These are phyloP conservation scores for Sebastolobus alascanus DNA, from an alignment of 2,797 vertebrate species.

Conservation along the genomic window DNA sequence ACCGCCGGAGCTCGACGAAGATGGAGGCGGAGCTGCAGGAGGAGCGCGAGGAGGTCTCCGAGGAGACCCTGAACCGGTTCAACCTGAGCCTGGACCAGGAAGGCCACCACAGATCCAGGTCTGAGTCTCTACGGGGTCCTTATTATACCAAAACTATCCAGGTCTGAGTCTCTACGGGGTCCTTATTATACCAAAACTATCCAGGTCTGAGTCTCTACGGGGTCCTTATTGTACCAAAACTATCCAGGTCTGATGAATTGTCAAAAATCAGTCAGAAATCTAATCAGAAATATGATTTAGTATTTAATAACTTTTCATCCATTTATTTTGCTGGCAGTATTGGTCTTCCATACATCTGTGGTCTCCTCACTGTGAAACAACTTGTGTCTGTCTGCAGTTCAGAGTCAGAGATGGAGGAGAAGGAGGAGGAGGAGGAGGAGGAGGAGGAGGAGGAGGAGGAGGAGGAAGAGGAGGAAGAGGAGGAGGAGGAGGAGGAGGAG, in stretches of 20 bases:
- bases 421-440: constrained; percentile 74
- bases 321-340: neutral
- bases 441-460: constrained; percentile 53
- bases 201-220: too few species aligned
- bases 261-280: neutral
- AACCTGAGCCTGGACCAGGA: constrained; percentile 88
- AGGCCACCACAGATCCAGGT: constrained; percentile 31
- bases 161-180: too few species aligned
- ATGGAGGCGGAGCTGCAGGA: constrained; percentile 66
- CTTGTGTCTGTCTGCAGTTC: constrained; percentile 83
- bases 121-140: neutral
- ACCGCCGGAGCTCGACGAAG: constrained; percentile 79
- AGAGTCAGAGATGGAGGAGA: constrained; percentile 88
- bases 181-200: too few species aligned
- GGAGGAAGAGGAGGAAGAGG: constrained; percentile 76
- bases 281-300: neutral
- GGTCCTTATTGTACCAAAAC: too few species aligned
- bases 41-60: constrained; percentile 60
- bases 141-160: too few species aligned
- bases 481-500: constrained; percentile 74
- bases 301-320: neutral
- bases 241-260: neutral
- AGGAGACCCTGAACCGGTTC: constrained; percentile 86
- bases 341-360: neutral
- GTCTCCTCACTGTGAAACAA: neutral